Percentiles rank a stretch among this genome's conserved stretches.
These are phyloP conservation scores for Apostichopus parvimensis DNA, from an alignment of 35 echinoderm and acorn worm genomes.

Conservation along the genomic window DNA sequence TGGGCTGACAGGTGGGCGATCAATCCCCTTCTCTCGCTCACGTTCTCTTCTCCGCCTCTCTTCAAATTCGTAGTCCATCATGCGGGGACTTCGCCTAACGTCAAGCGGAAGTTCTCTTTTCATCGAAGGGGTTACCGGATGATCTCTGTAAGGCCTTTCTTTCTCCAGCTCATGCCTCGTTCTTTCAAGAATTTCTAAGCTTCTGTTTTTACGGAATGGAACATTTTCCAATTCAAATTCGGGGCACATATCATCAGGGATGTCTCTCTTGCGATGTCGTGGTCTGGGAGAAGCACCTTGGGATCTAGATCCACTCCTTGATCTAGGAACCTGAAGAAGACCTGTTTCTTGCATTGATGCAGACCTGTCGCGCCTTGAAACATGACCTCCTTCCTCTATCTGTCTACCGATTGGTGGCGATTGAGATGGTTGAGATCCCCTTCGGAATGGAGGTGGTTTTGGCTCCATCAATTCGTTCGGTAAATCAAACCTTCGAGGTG, in stretches of 20 bases:
- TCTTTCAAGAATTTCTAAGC: conserved; percentile 46
- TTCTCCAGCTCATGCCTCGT: conserved; percentile 38
- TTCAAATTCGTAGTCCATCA: conserved; percentile 36
- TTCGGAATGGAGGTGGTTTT: conserved; percentile 27
- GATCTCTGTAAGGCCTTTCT: conserved; percentile 21
- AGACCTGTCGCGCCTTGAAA: conserved; percentile 42
- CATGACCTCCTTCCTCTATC: conserved; percentile 37
- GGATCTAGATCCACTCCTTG: conserved; percentile 50
- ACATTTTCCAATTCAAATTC: conserved; percentile 27
- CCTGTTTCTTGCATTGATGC: conserved; percentile 62
- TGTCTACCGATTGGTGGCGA: conserved; percentile 14
- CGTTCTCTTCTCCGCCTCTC: conserved; percentile 14
- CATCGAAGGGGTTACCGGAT: conserved; percentile 6
- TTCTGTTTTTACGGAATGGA: conserved; percentile 25
- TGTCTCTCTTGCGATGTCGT: conserved; percentile 35
- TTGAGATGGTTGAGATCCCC: conserved; percentile 48
- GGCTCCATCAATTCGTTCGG: conserved; percentile 41
- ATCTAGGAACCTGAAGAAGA: conserved; percentile 48
- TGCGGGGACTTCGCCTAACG: conserved; percentile 10
- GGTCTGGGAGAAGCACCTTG: conserved; percentile 44
- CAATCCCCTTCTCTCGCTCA: conserved; percentile 34
- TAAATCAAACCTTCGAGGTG: conserved; percentile 42
- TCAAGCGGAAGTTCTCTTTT: conserved; percentile 19
- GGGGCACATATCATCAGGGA: conserved; percentile 21
- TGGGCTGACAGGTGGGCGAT: conserved; percentile 12